Conservation (phyloP, 2,113 vertebrate species). For the Fukomys damarensis region DNA sequence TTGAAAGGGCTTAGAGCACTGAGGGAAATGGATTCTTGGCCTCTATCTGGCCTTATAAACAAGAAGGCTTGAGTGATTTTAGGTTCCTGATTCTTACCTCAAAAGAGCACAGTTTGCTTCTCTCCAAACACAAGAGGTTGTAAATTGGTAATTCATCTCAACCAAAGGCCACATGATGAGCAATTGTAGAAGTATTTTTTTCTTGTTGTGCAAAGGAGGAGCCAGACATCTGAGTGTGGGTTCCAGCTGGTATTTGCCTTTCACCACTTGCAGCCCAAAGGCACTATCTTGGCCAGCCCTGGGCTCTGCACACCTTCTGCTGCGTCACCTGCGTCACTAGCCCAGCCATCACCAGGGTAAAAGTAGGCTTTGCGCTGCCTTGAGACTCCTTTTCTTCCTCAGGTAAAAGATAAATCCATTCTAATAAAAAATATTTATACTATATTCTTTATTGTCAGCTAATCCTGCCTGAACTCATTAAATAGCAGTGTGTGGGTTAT, state of each 20-base stretch:
- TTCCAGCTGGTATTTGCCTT: slow-evolving; percentile 75
- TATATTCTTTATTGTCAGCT: slow-evolving; percentile 88
- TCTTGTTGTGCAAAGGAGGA: slow-evolving; percentile 81
- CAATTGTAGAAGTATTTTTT: slow-evolving; percentile 81
- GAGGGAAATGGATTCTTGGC: slow-evolving; percentile 79
- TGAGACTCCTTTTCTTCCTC: slow-evolving; percentile 43
- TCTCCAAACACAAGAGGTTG: slow-evolving; percentile 80
- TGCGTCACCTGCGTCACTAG: not conserved
- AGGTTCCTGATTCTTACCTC: slow-evolving; percentile 81
- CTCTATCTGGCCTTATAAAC: slow-evolving; percentile 76
- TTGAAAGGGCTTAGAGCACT: slow-evolving; percentile 76
- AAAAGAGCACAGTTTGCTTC: slow-evolving; percentile 82
- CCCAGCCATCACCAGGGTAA: not conserved
- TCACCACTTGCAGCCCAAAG: slow-evolving; percentile 68
- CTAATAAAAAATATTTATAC: slow-evolving; percentile 86
- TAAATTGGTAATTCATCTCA: slow-evolving; percentile 86
- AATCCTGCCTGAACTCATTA: slow-evolving; percentile 89
- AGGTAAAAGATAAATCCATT: slow-evolving; percentile 82
- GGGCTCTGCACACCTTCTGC: not conserved
- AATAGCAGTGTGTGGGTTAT: slow-evolving; percentile 89
- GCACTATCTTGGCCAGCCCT: not conserved
- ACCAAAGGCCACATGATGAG: slow-evolving; percentile 85
- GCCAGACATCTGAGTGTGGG: slow-evolving; percentile 77
- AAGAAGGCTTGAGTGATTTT: slow-evolving; percentile 77
- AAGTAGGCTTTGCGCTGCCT: slow-evolving; percentile 71